Conservation (phyloP, 2,113 vertebrate species). For the Crotalus viridis region DNA sequence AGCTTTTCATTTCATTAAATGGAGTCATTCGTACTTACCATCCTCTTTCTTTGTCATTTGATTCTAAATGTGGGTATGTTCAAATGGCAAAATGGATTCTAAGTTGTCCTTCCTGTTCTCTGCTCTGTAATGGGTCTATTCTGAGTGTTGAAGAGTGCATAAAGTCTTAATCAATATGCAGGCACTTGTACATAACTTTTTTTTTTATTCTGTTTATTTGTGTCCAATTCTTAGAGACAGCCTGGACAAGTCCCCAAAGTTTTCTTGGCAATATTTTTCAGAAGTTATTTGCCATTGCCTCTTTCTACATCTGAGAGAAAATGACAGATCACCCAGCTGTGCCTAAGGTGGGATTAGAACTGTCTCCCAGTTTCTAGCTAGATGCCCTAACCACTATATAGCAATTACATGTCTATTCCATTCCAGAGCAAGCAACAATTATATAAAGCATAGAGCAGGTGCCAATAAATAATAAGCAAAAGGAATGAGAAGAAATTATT, state of each 20-base stretch:
- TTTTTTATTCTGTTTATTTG: background rate
- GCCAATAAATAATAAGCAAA: background rate
- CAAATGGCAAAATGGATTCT: background rate
- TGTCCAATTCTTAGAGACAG: background rate
- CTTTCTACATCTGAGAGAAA: background rate
- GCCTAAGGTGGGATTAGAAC: background rate
- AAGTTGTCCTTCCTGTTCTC: background rate
- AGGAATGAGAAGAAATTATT: background rate
- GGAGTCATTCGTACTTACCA: constrained; percentile 57
- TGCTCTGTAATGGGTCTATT: accelerated
- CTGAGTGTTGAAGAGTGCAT: background rate
- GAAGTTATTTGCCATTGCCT: background rate
- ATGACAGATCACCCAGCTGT: background rate
- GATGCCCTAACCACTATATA: background rate
- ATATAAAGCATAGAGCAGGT: background rate
- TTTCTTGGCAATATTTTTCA: background rate
- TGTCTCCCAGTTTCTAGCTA: background rate
- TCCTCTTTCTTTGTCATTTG: constrained; percentile 33
- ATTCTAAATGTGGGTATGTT: constrained; percentile 56
- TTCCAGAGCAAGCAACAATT: background rate
- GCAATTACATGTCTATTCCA: background rate
- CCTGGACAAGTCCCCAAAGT: background rate
- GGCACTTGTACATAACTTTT: background rate
- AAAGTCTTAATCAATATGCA: background rate
- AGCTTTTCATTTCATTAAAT: constrained; percentile 33